Evolutionary conservation across 2,113 vertebrate species (phyloP).

Genomic region (Columba livia): DNA sequence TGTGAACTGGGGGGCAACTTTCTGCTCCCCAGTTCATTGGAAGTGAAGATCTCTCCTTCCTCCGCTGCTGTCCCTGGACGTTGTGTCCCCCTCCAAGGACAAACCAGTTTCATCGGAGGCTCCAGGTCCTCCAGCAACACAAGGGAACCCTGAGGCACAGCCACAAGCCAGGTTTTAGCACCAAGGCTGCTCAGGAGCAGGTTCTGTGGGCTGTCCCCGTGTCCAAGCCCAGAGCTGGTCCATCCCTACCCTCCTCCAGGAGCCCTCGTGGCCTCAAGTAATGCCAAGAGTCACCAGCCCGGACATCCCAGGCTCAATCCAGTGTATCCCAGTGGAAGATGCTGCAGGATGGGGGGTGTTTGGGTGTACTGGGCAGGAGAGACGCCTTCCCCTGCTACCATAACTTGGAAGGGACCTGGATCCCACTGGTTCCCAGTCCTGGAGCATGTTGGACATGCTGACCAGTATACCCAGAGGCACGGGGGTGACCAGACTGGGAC

Average conservation of each 20-base stretch:
- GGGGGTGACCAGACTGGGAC: too few species aligned
- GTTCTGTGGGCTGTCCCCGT: not conserved
- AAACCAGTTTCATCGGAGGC: not conserved
- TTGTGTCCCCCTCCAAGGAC: accelerated
- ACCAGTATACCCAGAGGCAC: too few species aligned
- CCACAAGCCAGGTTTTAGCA: accelerated
- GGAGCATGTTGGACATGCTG: too few species aligned
- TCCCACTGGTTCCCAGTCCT: too few species aligned
- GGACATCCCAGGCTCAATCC: too few species aligned
- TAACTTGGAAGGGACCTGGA: too few species aligned
- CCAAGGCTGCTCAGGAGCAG: not conserved
- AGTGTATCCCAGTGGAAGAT: too few species aligned
- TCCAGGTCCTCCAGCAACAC: not conserved
- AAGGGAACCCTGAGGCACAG: accelerated
- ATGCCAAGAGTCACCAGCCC: not conserved
- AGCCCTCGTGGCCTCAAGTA: not conserved
- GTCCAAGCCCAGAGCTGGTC: not conserved
- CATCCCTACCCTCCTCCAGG: not conserved
- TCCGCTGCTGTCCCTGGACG: not conserved
- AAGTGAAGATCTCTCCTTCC: accelerated
- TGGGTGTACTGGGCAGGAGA: too few species aligned
- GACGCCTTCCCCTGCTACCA: too few species aligned
- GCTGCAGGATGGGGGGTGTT: too few species aligned
- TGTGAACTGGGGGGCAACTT: not conserved
- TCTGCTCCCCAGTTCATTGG: not conserved